Percentiles rank a stretch among this genome's conserved stretches.
Evolutionary conservation across 1,140 invertebrate genomes (phyloP).

Genomic region (Fopius arisanus): DNA sequence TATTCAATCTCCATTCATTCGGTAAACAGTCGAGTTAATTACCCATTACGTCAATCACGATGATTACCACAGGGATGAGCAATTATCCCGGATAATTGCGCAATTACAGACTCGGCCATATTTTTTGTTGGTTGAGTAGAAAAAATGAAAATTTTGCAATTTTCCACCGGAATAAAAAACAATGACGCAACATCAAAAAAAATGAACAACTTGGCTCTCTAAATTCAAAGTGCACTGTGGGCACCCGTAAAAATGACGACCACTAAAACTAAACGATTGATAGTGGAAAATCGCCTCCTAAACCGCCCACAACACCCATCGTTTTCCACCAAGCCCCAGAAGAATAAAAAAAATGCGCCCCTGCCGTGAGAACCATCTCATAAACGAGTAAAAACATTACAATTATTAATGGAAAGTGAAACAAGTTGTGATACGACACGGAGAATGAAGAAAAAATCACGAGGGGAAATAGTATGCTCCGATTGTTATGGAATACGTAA

Average conservation of each 20-base stretch:
- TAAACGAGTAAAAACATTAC: background rate
- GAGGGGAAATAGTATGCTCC: background rate
- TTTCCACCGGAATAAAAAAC: too few relatives aligned
- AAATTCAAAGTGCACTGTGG: background rate
- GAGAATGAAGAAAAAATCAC: background rate
- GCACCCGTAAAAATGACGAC: background rate
- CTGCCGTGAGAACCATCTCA: background rate
- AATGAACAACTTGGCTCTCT: background rate
- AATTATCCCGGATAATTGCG: too few relatives aligned
- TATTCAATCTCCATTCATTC: background rate
- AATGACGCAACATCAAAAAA: background rate
- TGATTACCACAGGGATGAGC: too few relatives aligned
- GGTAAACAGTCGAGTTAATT: too few relatives aligned
- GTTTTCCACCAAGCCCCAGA: background rate
- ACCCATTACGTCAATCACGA: too few relatives aligned
- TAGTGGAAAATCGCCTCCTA: background rate
- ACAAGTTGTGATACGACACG: background rate
- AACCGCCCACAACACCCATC: background rate
- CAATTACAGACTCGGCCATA: too few relatives aligned
- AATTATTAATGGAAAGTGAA: constrained; percentile 24
- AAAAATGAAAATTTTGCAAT: too few relatives aligned
- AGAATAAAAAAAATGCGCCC: background rate
- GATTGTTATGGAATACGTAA: constrained; percentile 17
- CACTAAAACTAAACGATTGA: background rate
- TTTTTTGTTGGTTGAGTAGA: too few relatives aligned